Base-by-base conservation (phyloP, 2,113 vertebrate genomes). In the Stigmatopora nigra region DNA sequence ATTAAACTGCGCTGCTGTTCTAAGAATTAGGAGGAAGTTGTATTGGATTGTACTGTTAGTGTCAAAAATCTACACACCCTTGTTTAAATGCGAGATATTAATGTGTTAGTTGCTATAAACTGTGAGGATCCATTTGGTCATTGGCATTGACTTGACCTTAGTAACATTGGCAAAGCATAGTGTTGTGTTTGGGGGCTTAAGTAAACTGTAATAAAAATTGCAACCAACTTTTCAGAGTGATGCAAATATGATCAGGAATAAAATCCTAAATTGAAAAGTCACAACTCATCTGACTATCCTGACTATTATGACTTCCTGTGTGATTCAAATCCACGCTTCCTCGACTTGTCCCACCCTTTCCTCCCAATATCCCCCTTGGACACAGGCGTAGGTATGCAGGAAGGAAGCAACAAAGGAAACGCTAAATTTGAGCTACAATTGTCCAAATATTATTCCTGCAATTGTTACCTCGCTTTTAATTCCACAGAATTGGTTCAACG, bases 401-500 rank as follows among this genome's bases (percentile, higher is more conserved):
- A 79, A 84, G 75, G 78, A 84, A 78, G 59, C 57, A 68, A 41
- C n/a, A 36, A 16, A 64, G 11, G 55, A 61, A 58, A 55, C 19
- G 57, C 22, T 52, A 45, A 49, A 17, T 16, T 65, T 25, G 41
- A 9, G 1, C 46, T 31, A 53, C 17, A 65, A 52, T 20, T 57
- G 14, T 53, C 15, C 38, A 15, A 1, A 47, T 53, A 0, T 0
- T 47, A 68, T 77, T 81, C 72, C 81, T 77, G 58, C 44, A 36
- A 72, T 77, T 84, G 78, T 83, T 65, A 13, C 3, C 22, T 78
- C 57, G 46, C 11, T 17, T 6, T 57, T 63, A 60, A 55, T 60
- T 67, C 78, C 44, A 63, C 59, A n/a, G 1, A 4, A 61, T 19
- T 59, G 45, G 46, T 17, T n/a, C 4, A 64, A 55, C 16, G 52